Evolutionary conservation across 2,888 invertebrate species (phyloP).

Genomic region (Ecdyonurus torrentis): DNA sequence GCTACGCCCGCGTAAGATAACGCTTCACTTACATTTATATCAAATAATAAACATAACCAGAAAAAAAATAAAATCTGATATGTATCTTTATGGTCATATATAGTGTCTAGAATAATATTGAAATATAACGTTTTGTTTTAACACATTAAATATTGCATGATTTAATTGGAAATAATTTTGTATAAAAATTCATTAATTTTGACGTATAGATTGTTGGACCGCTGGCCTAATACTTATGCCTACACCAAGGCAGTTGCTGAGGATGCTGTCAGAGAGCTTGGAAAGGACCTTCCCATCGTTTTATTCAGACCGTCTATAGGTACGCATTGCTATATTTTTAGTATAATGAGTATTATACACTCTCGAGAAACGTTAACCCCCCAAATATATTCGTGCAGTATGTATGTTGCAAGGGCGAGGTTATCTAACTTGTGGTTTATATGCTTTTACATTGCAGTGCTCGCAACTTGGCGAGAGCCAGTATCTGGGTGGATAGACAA

Average conservation of each 20-base stretch:
- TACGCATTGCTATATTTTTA: constrained; percentile 21
- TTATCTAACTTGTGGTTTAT: no score
- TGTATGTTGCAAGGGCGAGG: neutral
- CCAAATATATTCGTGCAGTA: neutral
- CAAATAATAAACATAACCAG: neutral
- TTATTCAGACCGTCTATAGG: constrained; percentile 71
- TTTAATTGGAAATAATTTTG: constrained; percentile 8
- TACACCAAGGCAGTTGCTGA: constrained; percentile 77
- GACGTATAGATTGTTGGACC: constrained; percentile 39
- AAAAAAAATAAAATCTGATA: neutral
- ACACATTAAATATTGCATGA: no score
- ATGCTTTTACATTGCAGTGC: constrained; percentile 16
- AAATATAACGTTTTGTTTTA: no score
- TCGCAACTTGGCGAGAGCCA: constrained; percentile 27
- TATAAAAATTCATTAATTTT: constrained; percentile 5
- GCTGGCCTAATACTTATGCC: constrained; percentile 74
- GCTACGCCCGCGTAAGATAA: constrained; percentile 35
- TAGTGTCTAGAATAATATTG: no score
- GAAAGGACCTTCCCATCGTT: constrained; percentile 46
- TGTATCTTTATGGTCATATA: neutral
- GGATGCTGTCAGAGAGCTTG: constrained; percentile 40
- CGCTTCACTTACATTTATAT: no score
- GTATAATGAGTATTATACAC: neutral
- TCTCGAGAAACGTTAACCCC: neutral
- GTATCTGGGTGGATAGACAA: constrained; percentile 49